Conservation (phyloP, 2,113 vertebrate species). For the Bombycilla garrulus region DNA sequence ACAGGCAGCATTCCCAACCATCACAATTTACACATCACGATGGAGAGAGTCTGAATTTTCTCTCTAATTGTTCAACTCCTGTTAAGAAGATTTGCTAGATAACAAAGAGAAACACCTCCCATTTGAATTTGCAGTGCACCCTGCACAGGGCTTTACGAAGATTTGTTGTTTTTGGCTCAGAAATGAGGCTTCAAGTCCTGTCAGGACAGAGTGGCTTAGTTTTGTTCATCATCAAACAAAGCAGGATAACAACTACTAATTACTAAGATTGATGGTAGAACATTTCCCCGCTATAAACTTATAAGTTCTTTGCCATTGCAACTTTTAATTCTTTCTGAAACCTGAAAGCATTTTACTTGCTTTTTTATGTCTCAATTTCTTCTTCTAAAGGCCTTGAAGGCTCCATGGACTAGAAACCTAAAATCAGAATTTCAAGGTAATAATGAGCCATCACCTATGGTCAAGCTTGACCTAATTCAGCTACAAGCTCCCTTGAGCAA, state of each 20-base stretch:
- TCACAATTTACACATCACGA: accelerated
- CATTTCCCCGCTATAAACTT: neutral
- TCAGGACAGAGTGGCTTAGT: neutral
- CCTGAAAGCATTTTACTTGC: neutral
- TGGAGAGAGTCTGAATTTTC: neutral
- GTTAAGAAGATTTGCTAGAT: neutral
- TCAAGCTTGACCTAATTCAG: neutral
- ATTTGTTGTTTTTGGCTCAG: neutral
- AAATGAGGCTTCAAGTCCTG: neutral
- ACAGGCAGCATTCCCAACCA: neutral
- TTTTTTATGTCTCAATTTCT: neutral
- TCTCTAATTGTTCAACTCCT: neutral
- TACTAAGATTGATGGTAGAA: neutral
- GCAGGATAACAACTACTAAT: neutral
- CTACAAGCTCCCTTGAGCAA: neutral
- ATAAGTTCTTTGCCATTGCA: neutral
- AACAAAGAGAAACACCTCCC: neutral
- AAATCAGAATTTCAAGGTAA: neutral
- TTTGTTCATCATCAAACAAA: neutral
- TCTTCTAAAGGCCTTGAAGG: neutral
- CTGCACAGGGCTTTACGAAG: neutral
- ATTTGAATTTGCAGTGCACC: neutral
- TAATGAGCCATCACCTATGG: neutral
- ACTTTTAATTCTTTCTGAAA: neutral
- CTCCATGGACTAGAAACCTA: neutral